These are phyloP conservation scores for Galeopterus variegatus DNA, from an alignment of 2,113 vertebrate species.

Conservation along the genomic window DNA sequence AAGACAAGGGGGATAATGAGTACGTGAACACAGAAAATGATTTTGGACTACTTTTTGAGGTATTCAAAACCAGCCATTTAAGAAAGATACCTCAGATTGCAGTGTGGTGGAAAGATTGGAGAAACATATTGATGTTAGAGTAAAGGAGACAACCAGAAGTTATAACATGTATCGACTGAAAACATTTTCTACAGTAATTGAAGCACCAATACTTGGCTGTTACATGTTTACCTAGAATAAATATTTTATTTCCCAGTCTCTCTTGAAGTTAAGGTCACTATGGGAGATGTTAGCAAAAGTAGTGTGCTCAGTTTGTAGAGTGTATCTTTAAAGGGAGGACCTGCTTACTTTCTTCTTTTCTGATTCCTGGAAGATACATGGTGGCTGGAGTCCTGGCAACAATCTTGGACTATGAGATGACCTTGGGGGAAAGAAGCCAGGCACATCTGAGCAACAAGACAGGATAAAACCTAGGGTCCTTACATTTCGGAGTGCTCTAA, in stretches of 20 bases:
- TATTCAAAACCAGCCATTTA: conserved; percentile 26
- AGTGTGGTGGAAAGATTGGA: not conserved
- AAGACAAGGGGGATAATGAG: not conserved
- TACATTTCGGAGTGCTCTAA: not conserved
- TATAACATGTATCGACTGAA: not conserved
- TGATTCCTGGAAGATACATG: not conserved
- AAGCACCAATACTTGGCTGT: not conserved
- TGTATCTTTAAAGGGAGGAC: not conserved
- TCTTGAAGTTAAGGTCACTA: not conserved
- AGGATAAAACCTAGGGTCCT: not conserved
- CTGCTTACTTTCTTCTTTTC: not conserved
- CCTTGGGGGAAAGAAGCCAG: not conserved
- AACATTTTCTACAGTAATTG: not conserved
- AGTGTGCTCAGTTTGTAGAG: not conserved
- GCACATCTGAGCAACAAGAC: not conserved
- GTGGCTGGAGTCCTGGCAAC: not conserved
- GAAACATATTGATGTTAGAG: not conserved
- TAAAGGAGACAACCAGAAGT: not conserved
- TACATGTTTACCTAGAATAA: not conserved
- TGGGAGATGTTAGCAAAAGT: not conserved
- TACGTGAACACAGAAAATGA: not conserved
- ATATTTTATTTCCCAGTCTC: not conserved
- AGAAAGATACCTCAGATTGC: not conserved
- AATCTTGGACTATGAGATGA: not conserved
- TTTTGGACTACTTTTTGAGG: conserved; percentile 6